Evolutionary conservation across 2,113 vertebrate species (phyloP).

Genomic region (Psammodynastes pulverulentus): DNA sequence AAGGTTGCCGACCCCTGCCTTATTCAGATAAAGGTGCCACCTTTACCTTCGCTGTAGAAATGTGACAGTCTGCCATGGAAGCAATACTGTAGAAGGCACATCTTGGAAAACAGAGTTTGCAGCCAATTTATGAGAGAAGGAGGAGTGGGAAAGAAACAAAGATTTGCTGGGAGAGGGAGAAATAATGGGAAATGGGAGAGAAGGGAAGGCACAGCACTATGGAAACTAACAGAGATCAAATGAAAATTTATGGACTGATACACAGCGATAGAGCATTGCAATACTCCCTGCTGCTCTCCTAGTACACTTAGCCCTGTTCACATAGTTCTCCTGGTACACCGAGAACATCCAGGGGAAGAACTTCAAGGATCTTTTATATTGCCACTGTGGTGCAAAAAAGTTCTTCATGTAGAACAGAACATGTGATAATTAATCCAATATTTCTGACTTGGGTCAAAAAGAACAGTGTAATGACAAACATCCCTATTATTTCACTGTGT

Average conservation of each 20-base stretch:
- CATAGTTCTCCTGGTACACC: background rate
- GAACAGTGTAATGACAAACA: conserved; percentile 9
- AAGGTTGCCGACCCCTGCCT: too few relatives aligned
- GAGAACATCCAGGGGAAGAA: conserved; percentile 3
- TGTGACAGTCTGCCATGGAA: background rate
- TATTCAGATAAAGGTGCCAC: background rate
- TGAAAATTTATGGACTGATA: background rate
- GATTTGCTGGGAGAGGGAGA: background rate
- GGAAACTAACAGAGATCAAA: background rate
- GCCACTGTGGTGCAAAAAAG: conserved; percentile 8
- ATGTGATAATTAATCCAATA: conserved; percentile 28
- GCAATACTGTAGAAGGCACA: background rate
- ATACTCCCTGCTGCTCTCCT: background rate
- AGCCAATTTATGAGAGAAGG: background rate
- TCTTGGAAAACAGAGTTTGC: background rate
- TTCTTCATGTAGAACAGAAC: conserved; percentile 5
- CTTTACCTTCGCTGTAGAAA: background rate
- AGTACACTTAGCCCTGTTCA: background rate
- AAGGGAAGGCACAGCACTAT: background rate
- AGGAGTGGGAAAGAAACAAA: background rate
- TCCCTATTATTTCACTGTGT: conserved; percentile 28
- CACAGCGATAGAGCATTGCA: background rate
- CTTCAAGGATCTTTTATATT: conserved; percentile 15
- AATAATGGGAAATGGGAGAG: background rate
- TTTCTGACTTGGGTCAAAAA: conserved; percentile 20